Percentiles rank a stretch among this genome's conserved stretches.
These are phyloP conservation scores for Gadopsis bispinosus DNA, from an alignment of 2,797 vertebrate genomes.

Conservation along the genomic window DNA sequence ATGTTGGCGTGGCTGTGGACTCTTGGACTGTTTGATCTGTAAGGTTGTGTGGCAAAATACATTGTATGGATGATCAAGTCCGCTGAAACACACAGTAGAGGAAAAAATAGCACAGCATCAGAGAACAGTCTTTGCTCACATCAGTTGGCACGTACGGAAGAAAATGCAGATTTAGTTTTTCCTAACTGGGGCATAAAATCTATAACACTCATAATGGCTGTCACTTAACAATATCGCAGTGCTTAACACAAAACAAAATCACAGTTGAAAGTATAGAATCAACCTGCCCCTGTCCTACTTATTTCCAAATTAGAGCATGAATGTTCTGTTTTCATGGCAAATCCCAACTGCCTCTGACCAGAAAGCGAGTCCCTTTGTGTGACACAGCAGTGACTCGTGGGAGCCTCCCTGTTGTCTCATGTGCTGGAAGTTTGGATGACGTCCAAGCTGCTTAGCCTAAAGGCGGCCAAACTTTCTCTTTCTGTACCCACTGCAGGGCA, in stretches of 20 bases:
- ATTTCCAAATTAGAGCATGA: conserved; percentile 39
- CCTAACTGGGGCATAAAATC: not conserved
- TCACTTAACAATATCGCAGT: conserved; percentile 3
- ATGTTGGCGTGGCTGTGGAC: not conserved
- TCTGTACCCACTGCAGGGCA: conserved; percentile 47
- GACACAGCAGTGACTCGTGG: conserved; percentile 70
- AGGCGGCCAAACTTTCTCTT: conserved; percentile 65
- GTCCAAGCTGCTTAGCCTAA: conserved; percentile 74
- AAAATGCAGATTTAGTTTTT: not conserved
- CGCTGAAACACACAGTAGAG: conserved; percentile 3
- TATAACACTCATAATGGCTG: not conserved
- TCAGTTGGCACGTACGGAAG: not conserved
- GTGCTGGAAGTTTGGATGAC: conserved; percentile 65
- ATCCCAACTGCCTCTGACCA: conserved; percentile 51
- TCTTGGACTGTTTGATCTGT: not conserved
- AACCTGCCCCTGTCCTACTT: conserved; percentile 17
- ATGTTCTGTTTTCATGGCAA: conserved; percentile 45
- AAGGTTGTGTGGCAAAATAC: not conserved
- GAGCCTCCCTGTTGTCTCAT: conserved; percentile 62
- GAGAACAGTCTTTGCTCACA: conserved; percentile 4
- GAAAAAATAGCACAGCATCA: not conserved
- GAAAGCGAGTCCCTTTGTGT: conserved; percentile 60
- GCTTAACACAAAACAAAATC: conserved; percentile 13
- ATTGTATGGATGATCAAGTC: not conserved
- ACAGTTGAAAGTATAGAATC: not conserved